These are phyloP conservation scores for Ptychochromis oligacanthus DNA, from an alignment of 2,113 vertebrate genomes.

Conservation along the genomic window DNA sequence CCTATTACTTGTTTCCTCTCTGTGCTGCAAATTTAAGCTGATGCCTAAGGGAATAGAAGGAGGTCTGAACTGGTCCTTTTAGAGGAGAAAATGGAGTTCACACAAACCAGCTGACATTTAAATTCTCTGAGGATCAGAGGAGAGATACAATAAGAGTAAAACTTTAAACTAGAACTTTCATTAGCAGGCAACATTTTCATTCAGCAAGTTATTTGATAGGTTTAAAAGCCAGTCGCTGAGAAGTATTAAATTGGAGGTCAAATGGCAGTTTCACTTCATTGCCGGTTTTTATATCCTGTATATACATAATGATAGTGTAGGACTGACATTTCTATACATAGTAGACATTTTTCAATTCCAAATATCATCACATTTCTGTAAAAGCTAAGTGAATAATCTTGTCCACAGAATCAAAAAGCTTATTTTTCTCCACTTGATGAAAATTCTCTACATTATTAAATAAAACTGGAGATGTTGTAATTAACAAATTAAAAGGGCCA, in stretches of 20 bases:
- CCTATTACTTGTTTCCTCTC: neutral
- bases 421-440: neutral
- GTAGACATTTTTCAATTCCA: neutral
- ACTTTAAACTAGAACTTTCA: slow-evolving; percentile 11
- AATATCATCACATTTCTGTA: neutral
- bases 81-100: slow-evolving; percentile 50
- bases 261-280: neutral
- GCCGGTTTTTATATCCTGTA: neutral
- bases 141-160: slow-evolving; percentile 3
- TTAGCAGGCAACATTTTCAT: neutral
- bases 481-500: neutral
- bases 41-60: neutral
- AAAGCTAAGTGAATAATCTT: neutral
- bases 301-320: neutral
- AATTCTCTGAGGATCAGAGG: slow-evolving; percentile 31
- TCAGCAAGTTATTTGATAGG: neutral
- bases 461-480: neutral
- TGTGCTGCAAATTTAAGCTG: slow-evolving; percentile 10
- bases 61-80: slow-evolving; percentile 51
- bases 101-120: slow-evolving; percentile 36
- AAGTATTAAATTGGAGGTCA: slow-evolving; percentile 1
- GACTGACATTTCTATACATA: neutral
- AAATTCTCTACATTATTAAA: neutral
- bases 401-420: neutral
- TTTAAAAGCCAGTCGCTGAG: slow-evolving; percentile 10